A percentile compares a stretch with the other conserved stretches of the same genome.
Evolutionary conservation across 1,140 invertebrate species (phyloP).

Genomic region (Lordiphosa stackelbergi): DNA sequence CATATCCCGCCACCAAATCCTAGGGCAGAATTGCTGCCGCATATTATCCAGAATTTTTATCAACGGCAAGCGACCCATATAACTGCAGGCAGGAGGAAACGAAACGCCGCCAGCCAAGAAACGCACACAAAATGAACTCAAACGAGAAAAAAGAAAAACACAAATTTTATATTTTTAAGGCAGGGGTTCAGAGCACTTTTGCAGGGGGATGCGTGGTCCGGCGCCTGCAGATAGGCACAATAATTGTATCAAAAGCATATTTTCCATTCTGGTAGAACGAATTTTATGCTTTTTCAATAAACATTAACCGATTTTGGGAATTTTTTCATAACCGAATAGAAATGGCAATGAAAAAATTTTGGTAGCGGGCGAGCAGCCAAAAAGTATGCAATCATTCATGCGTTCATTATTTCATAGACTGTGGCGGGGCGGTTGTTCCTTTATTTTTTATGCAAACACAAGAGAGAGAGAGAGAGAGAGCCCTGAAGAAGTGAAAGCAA

Average conservation of each 20-base stretch:
- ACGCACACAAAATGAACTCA: slow-evolving; percentile 60
- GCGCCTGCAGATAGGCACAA: slow-evolving; percentile 72
- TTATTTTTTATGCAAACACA: slow-evolving; percentile 43
- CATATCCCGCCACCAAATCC: slow-evolving; percentile 18
- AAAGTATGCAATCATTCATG: slow-evolving; percentile 70
- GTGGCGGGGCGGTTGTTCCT: slow-evolving; percentile 2
- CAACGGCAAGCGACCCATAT: slow-evolving; percentile 67
- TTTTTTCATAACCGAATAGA: slow-evolving; percentile 66
- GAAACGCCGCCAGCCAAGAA: slow-evolving; percentile 30
- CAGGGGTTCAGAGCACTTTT: slow-evolving; percentile 33
- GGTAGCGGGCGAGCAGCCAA: slow-evolving; percentile 29
- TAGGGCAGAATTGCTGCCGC: slow-evolving; percentile 37
- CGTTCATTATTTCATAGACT: slow-evolving; percentile 75
- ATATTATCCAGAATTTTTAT: slow-evolving; percentile 57
- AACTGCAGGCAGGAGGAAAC: slow-evolving; percentile 43
- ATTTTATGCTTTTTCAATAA: slow-evolving; percentile 78
- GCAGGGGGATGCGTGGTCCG: slow-evolving; percentile 46
- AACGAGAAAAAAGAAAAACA: slow-evolving; percentile 52
- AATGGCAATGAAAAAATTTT: slow-evolving; percentile 28
- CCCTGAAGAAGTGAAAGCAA: slow-evolving; percentile 32
- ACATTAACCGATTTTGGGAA: slow-evolving; percentile 77
- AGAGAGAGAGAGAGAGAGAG: slow-evolving; percentile 16
- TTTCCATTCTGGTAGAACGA: slow-evolving; percentile 77
- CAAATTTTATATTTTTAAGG: slow-evolving; percentile 26
- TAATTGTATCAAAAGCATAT: slow-evolving; percentile 78